Conservation (phyloP, 2,888 invertebrate species). For the Ferdinandea cuprea region DNA sequence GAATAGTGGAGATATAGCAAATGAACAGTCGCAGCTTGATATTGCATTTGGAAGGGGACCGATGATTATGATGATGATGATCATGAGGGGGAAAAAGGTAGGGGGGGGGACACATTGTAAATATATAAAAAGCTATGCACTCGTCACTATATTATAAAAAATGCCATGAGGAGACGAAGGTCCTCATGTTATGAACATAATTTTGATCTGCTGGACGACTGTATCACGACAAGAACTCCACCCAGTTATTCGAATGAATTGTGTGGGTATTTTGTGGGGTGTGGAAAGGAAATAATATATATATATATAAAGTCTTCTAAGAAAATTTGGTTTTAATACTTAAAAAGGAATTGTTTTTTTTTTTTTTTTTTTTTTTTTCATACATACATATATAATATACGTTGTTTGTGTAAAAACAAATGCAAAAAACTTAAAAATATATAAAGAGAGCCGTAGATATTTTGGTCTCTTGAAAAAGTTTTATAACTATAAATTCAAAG, state of each 20-base stretch:
- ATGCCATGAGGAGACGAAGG: slow-evolving; percentile 25
- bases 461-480: slow-evolving; percentile 35
- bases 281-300: slow-evolving; percentile 37
- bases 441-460: slow-evolving; percentile 53
- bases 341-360: slow-evolving; percentile 75
- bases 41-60: slow-evolving; percentile 41
- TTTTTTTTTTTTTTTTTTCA: not conserved
- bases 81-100: no score
- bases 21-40: not conserved
- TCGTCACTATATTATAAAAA: slow-evolving; percentile 44
- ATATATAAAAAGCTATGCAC: slow-evolving; percentile 71
- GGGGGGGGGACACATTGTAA: slow-evolving; percentile 62
- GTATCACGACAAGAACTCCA: slow-evolving; percentile 18
- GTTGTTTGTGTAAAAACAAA: slow-evolving; percentile 41
- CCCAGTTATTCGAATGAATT: slow-evolving; percentile 22
- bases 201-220: slow-evolving; percentile 16
- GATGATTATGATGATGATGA: no score
- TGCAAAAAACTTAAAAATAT: slow-evolving; percentile 53
- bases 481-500: slow-evolving; percentile 34
- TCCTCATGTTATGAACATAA: slow-evolving; percentile 29
- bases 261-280: slow-evolving; percentile 20
- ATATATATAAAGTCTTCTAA: slow-evolving; percentile 71
- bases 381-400: slow-evolving; percentile 69
- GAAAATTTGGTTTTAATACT: slow-evolving; percentile 75
- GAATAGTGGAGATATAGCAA: slow-evolving; percentile 7